A percentile compares a stretch with the other conserved stretches of the same genome.
Conservation (phyloP, 2,113 vertebrate genomes). For the Neogale vison region DNA sequence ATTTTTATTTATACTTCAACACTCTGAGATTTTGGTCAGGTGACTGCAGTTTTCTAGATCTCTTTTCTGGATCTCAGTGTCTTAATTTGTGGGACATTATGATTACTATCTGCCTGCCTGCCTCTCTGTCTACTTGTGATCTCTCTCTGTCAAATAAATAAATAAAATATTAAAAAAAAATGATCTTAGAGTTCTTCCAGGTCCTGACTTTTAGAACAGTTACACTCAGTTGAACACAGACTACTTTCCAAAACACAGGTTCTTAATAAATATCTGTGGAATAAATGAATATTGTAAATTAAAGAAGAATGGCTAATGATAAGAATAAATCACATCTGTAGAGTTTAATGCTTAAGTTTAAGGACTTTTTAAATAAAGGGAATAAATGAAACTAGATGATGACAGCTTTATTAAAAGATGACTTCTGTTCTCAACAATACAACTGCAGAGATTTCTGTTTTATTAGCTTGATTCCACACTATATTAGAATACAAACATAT, state of each 20-base stretch:
- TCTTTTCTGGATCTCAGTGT: not conserved
- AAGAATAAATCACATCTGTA: not conserved
- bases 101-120: no score
- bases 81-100: not conserved
- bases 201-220: not conserved
- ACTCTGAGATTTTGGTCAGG: not conserved
- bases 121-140: no score
- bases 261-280: not conserved
- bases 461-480: slow-evolving; percentile 21
- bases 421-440: not conserved
- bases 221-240: not conserved
- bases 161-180: no score
- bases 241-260: not conserved
- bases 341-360: not conserved
- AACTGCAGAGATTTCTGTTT: not conserved
- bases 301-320: not conserved
- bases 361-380: not conserved
- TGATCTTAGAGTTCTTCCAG: not conserved
- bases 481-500: not conserved
- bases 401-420: not conserved
- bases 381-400: not conserved
- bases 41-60: not conserved
- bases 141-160: no score
- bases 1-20: not conserved
- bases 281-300: not conserved